Evolutionary conservation across 2,888 invertebrate species (phyloP), one percentile per base, ranked within the genome.

Genomic region (Amaurobius ferox): DNA sequence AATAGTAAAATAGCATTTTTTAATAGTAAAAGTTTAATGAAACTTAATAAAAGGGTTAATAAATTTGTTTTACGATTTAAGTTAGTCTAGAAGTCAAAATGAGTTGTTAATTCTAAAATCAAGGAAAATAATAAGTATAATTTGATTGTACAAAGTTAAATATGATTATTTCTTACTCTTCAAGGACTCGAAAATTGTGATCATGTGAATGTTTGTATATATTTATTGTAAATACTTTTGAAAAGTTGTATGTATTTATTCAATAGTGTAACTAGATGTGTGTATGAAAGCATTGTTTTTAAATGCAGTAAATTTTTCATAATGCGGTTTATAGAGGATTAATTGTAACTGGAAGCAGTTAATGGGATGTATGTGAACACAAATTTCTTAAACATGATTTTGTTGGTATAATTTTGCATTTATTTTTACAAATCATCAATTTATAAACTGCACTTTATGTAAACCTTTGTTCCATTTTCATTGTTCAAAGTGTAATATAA

Each of bases 221-320:
- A 64, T 2, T 2, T 32, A n/a, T 3, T 64, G 64, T 64, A 64
- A 28, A 64, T 64, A 64, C 11, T 28, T 62, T 26, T 64, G 1
- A n/a, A n/a, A n/a, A 29, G 29, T 29, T 29, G 64, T 64, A 62
- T 32, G 32, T 64, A 30, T 64, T 64, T 64, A 30, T 64, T 64
- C 16, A 5, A 29, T 30, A 30, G 32, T 64, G 5, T n/a, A 64
- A 19, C 16, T 29, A 64, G 32, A 29, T 64, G 30, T 64, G 64
- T 29, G 32, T 64, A 29, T 64, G 19, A 11, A 23, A 62, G 11
- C 16, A 44, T 44, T 55, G 2, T 9, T 44, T 44, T 55, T 1
- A 6, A 44, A 55, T 55, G 55, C 55, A 55, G 55, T 23, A 55
- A 44, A 5, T 44, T 44, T 11, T 35, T n/a, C n/a, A 16, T 16